Percentiles rank a stretch among this genome's conserved stretches.
phyloP scores from a whole-genome alignment of 2,888 invertebrate genomes.

The Synanthedon andrenaeformis region DNA sequence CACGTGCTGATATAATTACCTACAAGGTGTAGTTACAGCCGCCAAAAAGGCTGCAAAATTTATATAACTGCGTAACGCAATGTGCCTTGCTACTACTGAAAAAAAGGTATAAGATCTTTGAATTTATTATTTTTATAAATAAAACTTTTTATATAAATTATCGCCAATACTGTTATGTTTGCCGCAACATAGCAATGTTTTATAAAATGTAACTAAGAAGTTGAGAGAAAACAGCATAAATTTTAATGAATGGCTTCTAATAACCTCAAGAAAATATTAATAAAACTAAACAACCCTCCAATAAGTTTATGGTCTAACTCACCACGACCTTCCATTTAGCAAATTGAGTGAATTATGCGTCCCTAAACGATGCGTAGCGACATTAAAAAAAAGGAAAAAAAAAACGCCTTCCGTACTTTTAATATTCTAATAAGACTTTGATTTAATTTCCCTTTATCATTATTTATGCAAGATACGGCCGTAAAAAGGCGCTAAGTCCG shows the following conservation, averaged over 20 bases:
- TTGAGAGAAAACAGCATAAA: too few species aligned
- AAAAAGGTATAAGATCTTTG: too few species aligned
- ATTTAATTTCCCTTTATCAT: conserved; percentile 71
- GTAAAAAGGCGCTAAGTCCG: conserved; percentile 58
- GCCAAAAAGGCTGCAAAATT: too few species aligned
- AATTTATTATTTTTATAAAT: too few species aligned
- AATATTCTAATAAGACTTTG: conserved; percentile 69
- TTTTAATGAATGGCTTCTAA: conserved; percentile 37
- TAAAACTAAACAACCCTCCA: conserved; percentile 37
- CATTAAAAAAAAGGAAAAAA: conserved; percentile 32
- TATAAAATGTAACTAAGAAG: too few species aligned
- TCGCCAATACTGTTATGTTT: too few species aligned
- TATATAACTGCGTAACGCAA: too few species aligned
- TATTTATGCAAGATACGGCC: conserved; percentile 64
- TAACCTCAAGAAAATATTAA: conserved; percentile 28
- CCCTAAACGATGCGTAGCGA: conserved; percentile 55
- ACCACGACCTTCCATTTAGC: conserved; percentile 51
- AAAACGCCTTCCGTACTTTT: conserved; percentile 59
- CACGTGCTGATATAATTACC: too few species aligned
- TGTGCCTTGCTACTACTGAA: too few species aligned
- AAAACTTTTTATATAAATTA: too few species aligned
- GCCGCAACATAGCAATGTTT: too few species aligned
- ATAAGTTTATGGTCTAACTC: conserved; percentile 31
- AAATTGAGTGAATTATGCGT: conserved; percentile 67
- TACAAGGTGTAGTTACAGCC: too few species aligned